Conservation (phyloP, 2,113 vertebrate genomes). For the Pithys albifrons region DNA sequence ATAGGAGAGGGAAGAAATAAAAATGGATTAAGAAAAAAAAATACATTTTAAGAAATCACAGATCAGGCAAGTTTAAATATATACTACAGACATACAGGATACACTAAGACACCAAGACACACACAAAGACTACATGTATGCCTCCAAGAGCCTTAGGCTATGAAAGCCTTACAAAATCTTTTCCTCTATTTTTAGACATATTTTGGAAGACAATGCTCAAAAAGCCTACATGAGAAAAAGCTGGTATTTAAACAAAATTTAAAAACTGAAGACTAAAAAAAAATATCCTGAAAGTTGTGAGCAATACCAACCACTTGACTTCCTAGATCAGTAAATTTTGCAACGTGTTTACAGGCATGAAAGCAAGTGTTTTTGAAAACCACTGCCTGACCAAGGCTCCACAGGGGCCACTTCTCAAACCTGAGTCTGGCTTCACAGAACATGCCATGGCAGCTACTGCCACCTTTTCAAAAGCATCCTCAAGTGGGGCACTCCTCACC, state of each 20-base stretch:
- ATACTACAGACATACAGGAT: not conserved
- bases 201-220: not conserved
- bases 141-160: not conserved
- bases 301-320: not conserved
- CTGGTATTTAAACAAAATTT: not conserved
- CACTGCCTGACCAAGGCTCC: too few relatives aligned
- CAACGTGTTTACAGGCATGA: rapidly evolving
- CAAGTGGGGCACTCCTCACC: not conserved
- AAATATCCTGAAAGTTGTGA: not conserved
- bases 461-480: rapidly evolving
- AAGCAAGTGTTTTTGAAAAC: not conserved
- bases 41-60: not conserved
- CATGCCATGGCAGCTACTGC: rapidly evolving
- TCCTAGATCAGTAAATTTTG: not conserved
- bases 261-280: not conserved
- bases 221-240: not conserved
- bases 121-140: not conserved
- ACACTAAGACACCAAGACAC: not conserved
- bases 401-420: not conserved
- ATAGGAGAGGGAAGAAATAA: not conserved
- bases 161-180: not conserved
- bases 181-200: not conserved
- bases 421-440: not conserved
- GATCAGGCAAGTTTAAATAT: not conserved
- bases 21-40: not conserved